phyloP scores from a whole-genome alignment of 1,140 invertebrate genomes.

The Phymastichus coffea region DNA sequence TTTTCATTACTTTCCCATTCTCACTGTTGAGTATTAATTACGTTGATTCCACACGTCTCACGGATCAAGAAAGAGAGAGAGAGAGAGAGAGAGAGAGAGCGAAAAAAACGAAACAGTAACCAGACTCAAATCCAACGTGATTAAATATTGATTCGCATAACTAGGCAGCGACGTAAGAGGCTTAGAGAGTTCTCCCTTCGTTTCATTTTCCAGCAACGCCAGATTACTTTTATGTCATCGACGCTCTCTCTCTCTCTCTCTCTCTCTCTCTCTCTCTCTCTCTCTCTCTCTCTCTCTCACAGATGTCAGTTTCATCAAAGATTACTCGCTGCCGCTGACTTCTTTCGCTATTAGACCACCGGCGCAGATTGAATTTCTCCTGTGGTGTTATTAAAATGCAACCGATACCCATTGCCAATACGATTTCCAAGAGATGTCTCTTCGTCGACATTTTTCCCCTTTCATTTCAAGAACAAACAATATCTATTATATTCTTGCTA shows the following conservation, averaged over 20 bases:
- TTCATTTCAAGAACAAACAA: slow-evolving; percentile 1
- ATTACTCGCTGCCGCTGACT: slow-evolving; percentile 10
- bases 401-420: neutral
- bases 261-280: too few species aligned
- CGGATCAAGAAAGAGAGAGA: too few species aligned
- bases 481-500: too few species aligned
- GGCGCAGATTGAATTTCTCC: slow-evolving; percentile 17
- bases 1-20: too few species aligned
- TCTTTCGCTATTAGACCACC: neutral
- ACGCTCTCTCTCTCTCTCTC: too few species aligned
- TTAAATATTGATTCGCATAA: slow-evolving; percentile 39
- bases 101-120: too few species aligned
- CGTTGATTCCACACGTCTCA: too few species aligned
- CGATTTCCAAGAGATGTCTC: too few species aligned
- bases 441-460: neutral
- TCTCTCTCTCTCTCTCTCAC: too few species aligned
- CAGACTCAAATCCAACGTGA: slow-evolving; percentile 25
- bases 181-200: slow-evolving; percentile 29
- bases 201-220: slow-evolving; percentile 29
- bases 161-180: slow-evolving; percentile 26
- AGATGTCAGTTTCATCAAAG: slow-evolving; percentile 24
- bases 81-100: too few species aligned
- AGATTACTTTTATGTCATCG: slow-evolving; percentile 11
- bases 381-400: slow-evolving; percentile 2
- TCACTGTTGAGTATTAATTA: too few species aligned